Evolutionary conservation across 2,888 invertebrate genomes (phyloP).

Genomic region (Flabesymbios commensalis): DNA sequence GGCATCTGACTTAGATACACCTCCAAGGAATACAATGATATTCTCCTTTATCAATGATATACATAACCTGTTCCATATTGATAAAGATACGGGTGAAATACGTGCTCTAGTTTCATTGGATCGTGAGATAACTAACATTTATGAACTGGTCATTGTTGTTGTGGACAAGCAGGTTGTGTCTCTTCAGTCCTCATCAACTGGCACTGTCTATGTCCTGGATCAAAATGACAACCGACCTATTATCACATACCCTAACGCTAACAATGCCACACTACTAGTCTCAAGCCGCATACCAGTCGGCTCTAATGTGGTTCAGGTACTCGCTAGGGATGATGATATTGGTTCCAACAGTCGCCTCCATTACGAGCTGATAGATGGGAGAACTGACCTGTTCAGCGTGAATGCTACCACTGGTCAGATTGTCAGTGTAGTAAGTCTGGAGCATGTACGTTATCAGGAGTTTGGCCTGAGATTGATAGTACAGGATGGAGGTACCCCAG

Average conservation of each 20-base stretch:
- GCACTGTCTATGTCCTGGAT: constrained; percentile 28
- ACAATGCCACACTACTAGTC: constrained; percentile 11
- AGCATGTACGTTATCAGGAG: not conserved
- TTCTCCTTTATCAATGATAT: no score
- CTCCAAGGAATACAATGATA: constrained; percentile 3
- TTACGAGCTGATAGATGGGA: not conserved
- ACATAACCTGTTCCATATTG: constrained; percentile 26
- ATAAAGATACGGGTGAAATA: constrained; percentile 22
- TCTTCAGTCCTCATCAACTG: constrained; percentile 19
- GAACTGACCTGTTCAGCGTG: constrained; percentile 2
- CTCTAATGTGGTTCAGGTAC: constrained; percentile 2
- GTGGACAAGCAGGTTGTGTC: not conserved
- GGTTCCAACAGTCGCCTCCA: not conserved
- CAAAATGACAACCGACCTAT: constrained; percentile 33
- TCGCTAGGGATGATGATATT: constrained; percentile 9
- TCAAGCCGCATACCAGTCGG: constrained; percentile 16
- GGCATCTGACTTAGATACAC: constrained; percentile 27
- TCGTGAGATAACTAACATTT: constrained; percentile 23
- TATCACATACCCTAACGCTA: constrained; percentile 15
- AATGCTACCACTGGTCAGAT: constrained; percentile 8
- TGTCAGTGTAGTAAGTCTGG: not conserved
- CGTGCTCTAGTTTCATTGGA: constrained; percentile 21
- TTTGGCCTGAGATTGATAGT: constrained; percentile 2
- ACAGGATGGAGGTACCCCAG: constrained; percentile 5
- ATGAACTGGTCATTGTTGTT: constrained; percentile 21